Percentiles rank a stretch among this genome's conserved stretches.
phyloP scores from a whole-genome alignment of 64 coral and sea anemone genomes.

The Catalaphyllia jardinei region DNA sequence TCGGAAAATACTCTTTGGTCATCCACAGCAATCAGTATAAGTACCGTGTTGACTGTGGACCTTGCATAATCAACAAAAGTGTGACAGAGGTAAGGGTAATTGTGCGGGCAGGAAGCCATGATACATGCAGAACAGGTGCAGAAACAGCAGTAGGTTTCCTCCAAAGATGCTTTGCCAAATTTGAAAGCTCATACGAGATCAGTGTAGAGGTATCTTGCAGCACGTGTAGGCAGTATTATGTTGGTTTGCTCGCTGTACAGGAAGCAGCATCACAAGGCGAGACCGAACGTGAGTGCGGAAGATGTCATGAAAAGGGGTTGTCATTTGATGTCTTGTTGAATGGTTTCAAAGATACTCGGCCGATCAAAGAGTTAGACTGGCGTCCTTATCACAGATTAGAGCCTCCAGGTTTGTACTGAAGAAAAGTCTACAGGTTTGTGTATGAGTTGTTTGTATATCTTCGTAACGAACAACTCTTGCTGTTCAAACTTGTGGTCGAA shows the following conservation, averaged over 20 bases:
- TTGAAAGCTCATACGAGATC: not conserved
- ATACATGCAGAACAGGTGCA: not conserved
- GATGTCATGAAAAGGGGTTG: not conserved
- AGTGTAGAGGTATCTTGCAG: conserved; percentile 9
- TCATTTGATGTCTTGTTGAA: conserved; percentile 4
- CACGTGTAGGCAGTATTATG: not conserved
- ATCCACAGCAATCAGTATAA: conserved; percentile 22
- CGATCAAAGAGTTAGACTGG: not conserved
- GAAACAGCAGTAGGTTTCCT: conserved; percentile 1
- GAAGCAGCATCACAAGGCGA: not conserved
- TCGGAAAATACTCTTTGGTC: conserved; percentile 23
- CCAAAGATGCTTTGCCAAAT: not conserved
- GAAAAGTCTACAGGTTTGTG: not conserved
- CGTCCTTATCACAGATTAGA: not conserved
- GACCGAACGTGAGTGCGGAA: not conserved
- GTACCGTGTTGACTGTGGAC: conserved; percentile 49
- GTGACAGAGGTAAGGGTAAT: conserved; percentile 28
- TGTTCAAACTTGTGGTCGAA: too few relatives aligned
- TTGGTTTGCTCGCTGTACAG: conserved; percentile 19
- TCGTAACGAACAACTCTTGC: too few relatives aligned
- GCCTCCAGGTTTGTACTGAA: not conserved
- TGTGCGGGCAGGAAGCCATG: conserved; percentile 3
- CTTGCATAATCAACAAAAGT: conserved; percentile 33
- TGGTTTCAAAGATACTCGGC: conserved; percentile 26
- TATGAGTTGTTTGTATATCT: not conserved